Percentiles rank a stretch among this genome's conserved stretches.
phyloP scores from a whole-genome alignment of 2,797 vertebrate genomes.

The Myotis myotis region DNA sequence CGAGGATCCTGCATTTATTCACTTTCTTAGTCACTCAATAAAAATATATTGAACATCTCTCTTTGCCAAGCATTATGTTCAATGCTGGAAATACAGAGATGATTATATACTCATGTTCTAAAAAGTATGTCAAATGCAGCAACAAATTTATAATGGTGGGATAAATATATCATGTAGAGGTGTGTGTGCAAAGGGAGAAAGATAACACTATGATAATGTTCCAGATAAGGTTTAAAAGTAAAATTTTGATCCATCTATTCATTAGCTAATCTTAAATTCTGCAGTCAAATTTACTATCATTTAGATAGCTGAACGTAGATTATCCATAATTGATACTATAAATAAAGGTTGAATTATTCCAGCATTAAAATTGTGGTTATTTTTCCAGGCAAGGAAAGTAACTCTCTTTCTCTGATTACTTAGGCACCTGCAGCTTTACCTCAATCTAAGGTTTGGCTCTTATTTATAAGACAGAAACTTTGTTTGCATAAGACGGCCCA shows the following conservation, averaged over 20 bases:
- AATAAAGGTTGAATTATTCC: conserved; percentile 1
- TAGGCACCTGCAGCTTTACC: neutral
- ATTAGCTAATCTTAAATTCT: neutral
- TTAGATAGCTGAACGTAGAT: neutral
- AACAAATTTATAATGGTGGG: neutral
- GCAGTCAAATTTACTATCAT: neutral
- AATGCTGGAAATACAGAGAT: neutral
- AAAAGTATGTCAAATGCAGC: neutral
- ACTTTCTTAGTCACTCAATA: neutral
- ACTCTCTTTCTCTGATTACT: neutral
- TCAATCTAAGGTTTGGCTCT: neutral
- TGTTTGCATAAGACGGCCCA: neutral
- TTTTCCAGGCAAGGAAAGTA: neutral
- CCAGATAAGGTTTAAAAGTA: neutral
- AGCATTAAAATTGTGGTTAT: neutral
- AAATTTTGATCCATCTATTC: neutral
- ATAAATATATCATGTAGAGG: neutral
- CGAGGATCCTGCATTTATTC: neutral
- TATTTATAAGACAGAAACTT: neutral
- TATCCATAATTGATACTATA: neutral
- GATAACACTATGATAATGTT: neutral
- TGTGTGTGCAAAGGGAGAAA: neutral
- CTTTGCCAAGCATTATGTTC: neutral
- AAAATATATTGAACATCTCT: neutral
- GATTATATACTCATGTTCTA: neutral